Base-by-base conservation (phyloP, 2,888 invertebrate species). In the Drosophila leonis region DNA sequence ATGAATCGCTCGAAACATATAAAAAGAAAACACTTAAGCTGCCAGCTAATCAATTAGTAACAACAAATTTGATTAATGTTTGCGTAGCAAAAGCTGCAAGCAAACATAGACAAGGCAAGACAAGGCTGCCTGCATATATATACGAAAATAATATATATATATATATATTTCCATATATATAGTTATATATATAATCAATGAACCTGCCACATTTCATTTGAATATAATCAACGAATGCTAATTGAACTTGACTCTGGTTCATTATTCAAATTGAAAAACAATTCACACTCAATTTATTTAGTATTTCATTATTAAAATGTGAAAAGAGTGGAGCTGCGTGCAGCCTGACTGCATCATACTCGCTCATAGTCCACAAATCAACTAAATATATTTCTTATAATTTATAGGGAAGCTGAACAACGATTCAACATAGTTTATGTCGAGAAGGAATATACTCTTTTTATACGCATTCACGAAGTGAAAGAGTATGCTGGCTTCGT, bases 11-110 rank as follows among this genome's bases (percentile, higher is more conserved):
- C 18, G 18, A 15, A 33, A 24, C 18, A 35, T n/a, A 29, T 29
- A 39, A 18, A 41, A 51, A 39, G 20, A 37, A 56, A 42, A 56
- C 41, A 42, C 41, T 39, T 33, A 39, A n/a, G 52, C 20, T 13
- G 44, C 18, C 56, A 51, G 62, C 62, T 63, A 55, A 80, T 86
- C 87, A 71, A 86, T 76, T 76, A 63, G 59, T 52, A 61, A 55
- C 46, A 55, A 54, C 54, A 66, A 65, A 79, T 62, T 51, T 46
- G 27, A 82, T 68, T 57, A n/a, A n/a, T 33, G 54, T 59, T 10
- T 55, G 46, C 15, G n/a, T 0, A 13, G 33, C 20, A 27, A 18
- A 35, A 41, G n/a, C 15, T 6, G 35, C 15, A 10, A 42, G n/a
- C 35, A 2, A 10, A 31, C 49, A 20, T 20, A 2, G 18, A 13